Percentiles rank a stretch among this genome's conserved stretches.
Conservation (phyloP, 2,888 invertebrate genomes). For the Psococerastis gibbosa region DNA sequence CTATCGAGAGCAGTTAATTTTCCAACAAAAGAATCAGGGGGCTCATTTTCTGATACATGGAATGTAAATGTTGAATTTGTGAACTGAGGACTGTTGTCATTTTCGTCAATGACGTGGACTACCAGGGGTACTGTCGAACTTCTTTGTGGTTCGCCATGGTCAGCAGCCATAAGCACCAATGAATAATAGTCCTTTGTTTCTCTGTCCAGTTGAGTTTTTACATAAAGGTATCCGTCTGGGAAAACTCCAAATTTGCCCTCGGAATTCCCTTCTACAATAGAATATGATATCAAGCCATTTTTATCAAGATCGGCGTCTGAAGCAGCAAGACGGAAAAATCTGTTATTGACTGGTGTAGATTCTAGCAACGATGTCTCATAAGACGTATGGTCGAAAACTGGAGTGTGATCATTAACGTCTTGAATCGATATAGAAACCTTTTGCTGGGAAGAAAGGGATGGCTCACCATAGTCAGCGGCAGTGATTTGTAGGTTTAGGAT, state of each 20-base stretch:
- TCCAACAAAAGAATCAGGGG: slow-evolving; percentile 78
- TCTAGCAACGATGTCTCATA: slow-evolving; percentile 85
- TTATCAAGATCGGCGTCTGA: slow-evolving; percentile 69
- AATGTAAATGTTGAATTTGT: slow-evolving; percentile 79
- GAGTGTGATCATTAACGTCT: slow-evolving; percentile 91
- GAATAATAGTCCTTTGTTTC: slow-evolving; percentile 86
- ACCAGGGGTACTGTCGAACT: slow-evolving; percentile 79
- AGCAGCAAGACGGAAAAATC: slow-evolving; percentile 78
- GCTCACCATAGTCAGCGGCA: slow-evolving; percentile 67
- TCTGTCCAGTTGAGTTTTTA: slow-evolving; percentile 67
- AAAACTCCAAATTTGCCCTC: slow-evolving; percentile 84
- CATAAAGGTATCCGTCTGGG: slow-evolving; percentile 83
- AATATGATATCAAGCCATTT: slow-evolving; percentile 63
- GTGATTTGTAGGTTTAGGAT: slow-evolving; percentile 55
- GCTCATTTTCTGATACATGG: slow-evolving; percentile 72
- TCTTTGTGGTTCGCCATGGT: slow-evolving; percentile 56
- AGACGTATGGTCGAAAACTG: slow-evolving; percentile 76
- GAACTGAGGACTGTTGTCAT: slow-evolving; percentile 89
- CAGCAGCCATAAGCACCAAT: slow-evolving; percentile 63
- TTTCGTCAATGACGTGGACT: slow-evolving; percentile 86
- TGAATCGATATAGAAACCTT: slow-evolving; percentile 50
- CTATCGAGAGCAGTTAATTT: slow-evolving; percentile 74
- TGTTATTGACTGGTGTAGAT: slow-evolving; percentile 74
- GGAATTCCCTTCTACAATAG: slow-evolving; percentile 68
- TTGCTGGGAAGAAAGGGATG: slow-evolving; percentile 54